Evolutionary conservation across 2,113 vertebrate genomes (phyloP).

Genomic region (Natator depressus): DNA sequence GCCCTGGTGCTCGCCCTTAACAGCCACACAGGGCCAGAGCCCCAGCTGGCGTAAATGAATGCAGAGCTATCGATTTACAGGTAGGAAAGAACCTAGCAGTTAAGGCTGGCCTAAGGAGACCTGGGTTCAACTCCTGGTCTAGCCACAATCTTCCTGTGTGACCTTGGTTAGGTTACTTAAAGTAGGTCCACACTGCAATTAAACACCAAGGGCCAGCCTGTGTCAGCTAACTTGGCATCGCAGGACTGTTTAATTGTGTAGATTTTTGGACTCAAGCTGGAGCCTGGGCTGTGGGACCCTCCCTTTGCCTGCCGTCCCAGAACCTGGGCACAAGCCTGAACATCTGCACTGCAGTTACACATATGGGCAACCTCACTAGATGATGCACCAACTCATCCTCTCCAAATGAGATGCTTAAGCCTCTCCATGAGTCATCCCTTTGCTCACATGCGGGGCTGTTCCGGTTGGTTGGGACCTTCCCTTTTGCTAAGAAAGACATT

Average conservation of each 20-base stretch:
- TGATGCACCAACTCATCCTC: neutral
- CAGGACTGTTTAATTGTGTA: too few relatives aligned
- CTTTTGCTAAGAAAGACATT: neutral
- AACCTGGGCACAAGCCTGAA: neutral
- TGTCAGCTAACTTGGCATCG: too few relatives aligned
- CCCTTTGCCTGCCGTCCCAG: too few relatives aligned
- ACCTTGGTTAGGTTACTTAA: too few relatives aligned
- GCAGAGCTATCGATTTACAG: neutral
- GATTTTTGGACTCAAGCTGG: too few relatives aligned
- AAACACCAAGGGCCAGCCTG: too few relatives aligned
- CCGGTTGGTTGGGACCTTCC: neutral
- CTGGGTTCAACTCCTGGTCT: too few relatives aligned
- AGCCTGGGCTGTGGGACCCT: too few relatives aligned
- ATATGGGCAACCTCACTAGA: neutral
- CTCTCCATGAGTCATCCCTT: neutral
- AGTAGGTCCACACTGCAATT: too few relatives aligned
- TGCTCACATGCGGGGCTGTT: neutral
- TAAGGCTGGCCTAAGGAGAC: neutral
- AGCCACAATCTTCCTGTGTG: too few relatives aligned
- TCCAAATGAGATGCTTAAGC: neutral
- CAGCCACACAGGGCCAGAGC: neutral
- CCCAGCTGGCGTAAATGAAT: neutral
- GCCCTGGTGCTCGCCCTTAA: neutral
- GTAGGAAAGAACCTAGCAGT: neutral
- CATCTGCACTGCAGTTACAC: neutral